Evolutionary conservation across 1,140 invertebrate genomes (phyloP).

Genomic region (Cydia strobilella): DNA sequence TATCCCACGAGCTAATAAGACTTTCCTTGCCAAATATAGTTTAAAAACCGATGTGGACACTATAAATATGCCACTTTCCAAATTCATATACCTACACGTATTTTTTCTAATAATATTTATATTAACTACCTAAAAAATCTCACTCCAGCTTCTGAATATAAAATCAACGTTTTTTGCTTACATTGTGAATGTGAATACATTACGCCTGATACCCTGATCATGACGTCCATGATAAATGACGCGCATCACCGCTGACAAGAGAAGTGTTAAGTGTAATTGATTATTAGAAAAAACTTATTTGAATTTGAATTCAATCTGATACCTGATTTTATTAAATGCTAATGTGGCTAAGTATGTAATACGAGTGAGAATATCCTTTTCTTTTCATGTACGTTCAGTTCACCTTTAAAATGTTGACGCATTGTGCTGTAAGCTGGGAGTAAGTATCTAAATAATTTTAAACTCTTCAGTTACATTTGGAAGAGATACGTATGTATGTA

Average conservation of each 20-base stretch:
- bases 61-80: too few species aligned
- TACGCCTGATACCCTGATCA: slow-evolving; percentile 44
- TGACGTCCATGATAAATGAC: slow-evolving; percentile 47
- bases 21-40: too few species aligned
- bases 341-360: slow-evolving; percentile 1
- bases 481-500: too few species aligned
- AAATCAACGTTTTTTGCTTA: slow-evolving; percentile 34
- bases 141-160: slow-evolving; percentile 41
- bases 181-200: slow-evolving; percentile 40
- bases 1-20: too few species aligned
- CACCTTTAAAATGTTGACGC: background rate
- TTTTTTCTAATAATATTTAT: slow-evolving; percentile 3
- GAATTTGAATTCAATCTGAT: slow-evolving; percentile 41
- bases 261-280: slow-evolving; percentile 54
- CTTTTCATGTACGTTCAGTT: background rate
- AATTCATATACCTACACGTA: background rate
- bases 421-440: background rate
- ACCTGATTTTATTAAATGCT: slow-evolving; percentile 22
- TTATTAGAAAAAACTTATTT: slow-evolving; percentile 45
- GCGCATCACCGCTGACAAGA: slow-evolving; percentile 41
- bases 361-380: slow-evolving; percentile 1
- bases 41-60: too few species aligned
- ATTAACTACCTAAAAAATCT: slow-evolving; percentile 34
- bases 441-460: background rate
- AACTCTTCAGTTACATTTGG: too few species aligned